Percentiles rank a stretch among this genome's conserved stretches.
phyloP scores from a whole-genome alignment of 2,797 vertebrate genomes.

The Microctenopoma steveboyesi region DNA sequence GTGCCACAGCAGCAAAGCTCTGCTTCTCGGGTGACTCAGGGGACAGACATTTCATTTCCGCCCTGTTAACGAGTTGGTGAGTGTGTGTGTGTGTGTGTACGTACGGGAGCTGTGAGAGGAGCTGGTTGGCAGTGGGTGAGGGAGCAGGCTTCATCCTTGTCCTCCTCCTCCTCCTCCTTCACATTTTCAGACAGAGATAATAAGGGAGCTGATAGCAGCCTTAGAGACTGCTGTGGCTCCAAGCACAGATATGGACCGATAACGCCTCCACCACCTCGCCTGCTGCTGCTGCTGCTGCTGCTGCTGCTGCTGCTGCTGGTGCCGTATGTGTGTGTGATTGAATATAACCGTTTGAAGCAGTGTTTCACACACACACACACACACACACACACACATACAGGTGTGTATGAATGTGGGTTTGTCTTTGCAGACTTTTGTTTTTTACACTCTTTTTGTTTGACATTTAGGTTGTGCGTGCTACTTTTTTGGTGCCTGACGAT shows the following conservation, averaged over 20 bases:
- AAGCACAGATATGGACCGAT: conserved; percentile 92
- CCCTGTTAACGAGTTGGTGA: conserved; percentile 91
- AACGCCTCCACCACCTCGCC: conserved; percentile 84
- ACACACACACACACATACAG: conserved; percentile 4
- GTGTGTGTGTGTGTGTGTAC: conserved; percentile 13
- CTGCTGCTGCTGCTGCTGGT: not conserved
- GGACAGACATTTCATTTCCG: conserved; percentile 95
- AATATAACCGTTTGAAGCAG: conserved; percentile 22
- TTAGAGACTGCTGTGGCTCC: conserved; percentile 92
- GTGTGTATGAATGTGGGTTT: conserved; percentile 13
- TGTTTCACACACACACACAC: conserved; percentile 3
- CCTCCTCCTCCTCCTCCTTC: conserved; percentile 83
- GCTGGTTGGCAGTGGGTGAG: conserved; percentile 45
- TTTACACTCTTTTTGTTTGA: conserved; percentile 1
- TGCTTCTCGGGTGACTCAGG: conserved; percentile 75
- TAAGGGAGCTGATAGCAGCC: conserved; percentile 95
- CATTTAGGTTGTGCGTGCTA: conserved; percentile 6
- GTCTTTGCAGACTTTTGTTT: conserved; percentile 14
- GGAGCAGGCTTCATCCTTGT: conserved; percentile 56
- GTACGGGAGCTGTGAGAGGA: conserved; percentile 66
- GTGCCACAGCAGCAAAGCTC: conserved; percentile 59
- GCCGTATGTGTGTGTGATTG: conserved; percentile 24
- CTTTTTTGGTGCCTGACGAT: not conserved
- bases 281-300: conserved; percentile 58
- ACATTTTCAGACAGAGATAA: conserved; percentile 89